Base-by-base conservation (phyloP, 2,113 vertebrate genomes). In the Pseudopipra pipra region DNA sequence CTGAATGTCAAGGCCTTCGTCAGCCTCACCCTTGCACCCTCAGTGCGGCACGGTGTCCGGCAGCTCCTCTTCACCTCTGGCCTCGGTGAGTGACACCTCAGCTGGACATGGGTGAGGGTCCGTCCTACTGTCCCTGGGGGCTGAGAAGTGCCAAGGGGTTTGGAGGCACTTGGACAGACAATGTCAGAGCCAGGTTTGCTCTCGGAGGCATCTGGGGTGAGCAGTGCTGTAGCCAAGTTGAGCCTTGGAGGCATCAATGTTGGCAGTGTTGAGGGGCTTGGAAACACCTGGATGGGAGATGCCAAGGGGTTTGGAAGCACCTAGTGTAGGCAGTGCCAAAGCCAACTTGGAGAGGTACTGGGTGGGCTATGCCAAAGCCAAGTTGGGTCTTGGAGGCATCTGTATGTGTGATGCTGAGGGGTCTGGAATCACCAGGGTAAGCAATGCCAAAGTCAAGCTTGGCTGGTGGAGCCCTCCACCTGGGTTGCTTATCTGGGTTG, bases 51-150 rank as follows among this genome's bases (percentile, higher is more conserved):
- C 0, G 99, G 99, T 1, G 98, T 98, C 43, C 99, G 99, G 46
- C 99, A 99, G 94, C 98, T 99, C 68, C 98, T 99, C 95, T 99
- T 99, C 97, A 99, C 99, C 93, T 99, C 99, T 19, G 99, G 99
- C 82, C 98, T 99, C 8, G 99, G 99, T 99, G 95, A 98, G 98
- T 97, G 28, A 7, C 3, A 1, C 35, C n/a, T 0, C 2, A 20
- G 35, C 27, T 51, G 27, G 70, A 30, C 8, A 23, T 0, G 5
- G 51, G 18, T n/a, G 33, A 62, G 19, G 23, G 31, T 65, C 35
- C 20, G 22, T 28, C 28, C 41, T 7, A 1, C 41, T 66, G 33
- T 20, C 3, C 5, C 27, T 37, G 17, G 4, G 0, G 35, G 22
- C 5, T 55, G 10, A 78, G 63, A 58, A 59, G 25, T 65, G 28